Evolutionary conservation across 2,888 invertebrate species (phyloP), one percentile per base, ranked within the genome.

Genomic region (Eubasilissa splendida): DNA sequence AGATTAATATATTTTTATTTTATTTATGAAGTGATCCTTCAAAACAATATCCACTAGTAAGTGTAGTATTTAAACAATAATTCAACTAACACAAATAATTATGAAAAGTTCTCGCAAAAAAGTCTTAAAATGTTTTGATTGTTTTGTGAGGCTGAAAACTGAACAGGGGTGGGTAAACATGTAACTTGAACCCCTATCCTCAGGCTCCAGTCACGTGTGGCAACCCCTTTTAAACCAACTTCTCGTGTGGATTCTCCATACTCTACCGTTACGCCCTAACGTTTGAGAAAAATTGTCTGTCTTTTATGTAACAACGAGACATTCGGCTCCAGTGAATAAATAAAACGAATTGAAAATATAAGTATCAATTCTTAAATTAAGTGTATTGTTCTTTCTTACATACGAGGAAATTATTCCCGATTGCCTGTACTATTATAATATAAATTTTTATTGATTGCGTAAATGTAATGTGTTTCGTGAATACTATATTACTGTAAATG

Each of bases 151-250:
- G 10, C 53, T 52, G 22, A 70, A 70, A 70, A 70, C 22, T 54
- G 52, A 54, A 9, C 58, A n/a, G 42, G 42, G 56, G 11, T 73
- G 58, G 56, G 11, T 73, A 33, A 42, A 73, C 71, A 33, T 73
- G 71, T 58, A 56, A 58, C 71, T 73, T 73, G 42, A 58, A 73
- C 11, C 71, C 58, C 56, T 58, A 58, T 73, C 56, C 33, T 5
- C 33, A 11, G 12, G 33, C 33, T 56, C 56, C 56, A 56, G 71
- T 73, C 56, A 73, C 70, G 70, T 71, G 31, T 71, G 22, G 14
- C 58, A 10, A 10, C 33, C 65, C 65, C 65, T 65, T 65, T 65
- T 65, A 33, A 31, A 33, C 65, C 65, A 65, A 65, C 42, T 65
- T 65, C 22, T 31, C 65, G 42, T 65, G 42, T 33, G 65, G 65